Evolutionary conservation across 1,140 invertebrate species (phyloP), one percentile per base, ranked within the genome.

Genomic region (Temnothorax longispinosus): DNA sequence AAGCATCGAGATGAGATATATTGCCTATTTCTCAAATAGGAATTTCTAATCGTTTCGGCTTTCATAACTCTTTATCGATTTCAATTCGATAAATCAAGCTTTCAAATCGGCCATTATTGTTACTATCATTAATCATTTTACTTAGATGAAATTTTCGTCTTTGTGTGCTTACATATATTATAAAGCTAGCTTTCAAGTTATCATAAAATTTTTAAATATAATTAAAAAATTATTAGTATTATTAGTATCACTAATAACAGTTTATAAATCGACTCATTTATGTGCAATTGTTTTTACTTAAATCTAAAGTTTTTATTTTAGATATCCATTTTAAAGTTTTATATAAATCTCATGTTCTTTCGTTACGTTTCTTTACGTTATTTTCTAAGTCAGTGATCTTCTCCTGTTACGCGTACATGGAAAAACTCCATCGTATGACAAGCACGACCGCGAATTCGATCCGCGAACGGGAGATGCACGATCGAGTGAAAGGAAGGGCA

Each of bases 361-460:
- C 6, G 13, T 27, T 1, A 5, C 2, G 13, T 41, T 64, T 5
- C 6, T 5, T 27, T 1, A 5, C 0, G 13, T 13, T 78, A 15
- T n/a, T 47, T 67, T 52, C 35, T 38, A 32, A 32, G 15, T n/a
- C 32, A 35, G 21, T 21, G 1, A 41, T 13, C 2, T 27, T 38
- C 7, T 21, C 54, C 10, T 54, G 7, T 27, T 11, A n/a, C n/a
- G 2, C 6, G n/a, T 10, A 5, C 11, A n/a, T 35, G 7, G 18
- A 6, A 41, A 8, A 64, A 47, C 21, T 41, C 1, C 44, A 32
- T 7, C 21, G 11, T 15, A 15, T 15, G 18, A 54, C 13, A n/a
- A 58, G 18, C n/a, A 52, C 27, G 27, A 13, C 32, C 86, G 86
- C 71, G n/a, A 75, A 71, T 88, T 81, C 58, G 88, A 90, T 86